A percentile compares a stretch with the other conserved stretches of the same genome.
Evolutionary conservation across 2,797 vertebrate genomes (phyloP).

Genomic region (Crocodylus rhombifer): DNA sequence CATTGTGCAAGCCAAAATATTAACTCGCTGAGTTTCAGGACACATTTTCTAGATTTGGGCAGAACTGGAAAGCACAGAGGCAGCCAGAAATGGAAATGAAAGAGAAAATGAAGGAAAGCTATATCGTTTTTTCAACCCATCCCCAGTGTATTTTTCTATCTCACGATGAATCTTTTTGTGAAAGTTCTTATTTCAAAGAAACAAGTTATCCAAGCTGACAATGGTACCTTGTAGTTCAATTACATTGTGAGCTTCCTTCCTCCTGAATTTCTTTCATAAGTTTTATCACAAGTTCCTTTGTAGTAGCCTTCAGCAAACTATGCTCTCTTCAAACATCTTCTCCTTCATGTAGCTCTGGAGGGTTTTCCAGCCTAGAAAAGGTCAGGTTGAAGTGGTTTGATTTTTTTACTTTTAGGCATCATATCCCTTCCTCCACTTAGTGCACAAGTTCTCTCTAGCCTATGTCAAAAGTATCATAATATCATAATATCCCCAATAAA

Average conservation of each 20-base stretch:
- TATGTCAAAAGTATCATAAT: background rate
- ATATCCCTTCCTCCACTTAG: background rate
- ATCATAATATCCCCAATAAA: too few relatives aligned
- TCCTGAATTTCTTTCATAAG: slow-evolving; percentile 14
- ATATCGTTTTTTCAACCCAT: background rate
- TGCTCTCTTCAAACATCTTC: slow-evolving; percentile 23
- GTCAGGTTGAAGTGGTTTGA: background rate
- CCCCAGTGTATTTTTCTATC: background rate
- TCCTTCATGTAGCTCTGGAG: slow-evolving; percentile 4
- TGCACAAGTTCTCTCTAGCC: background rate
- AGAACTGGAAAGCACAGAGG: background rate
- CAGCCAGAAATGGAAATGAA: background rate
- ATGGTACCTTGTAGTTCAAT: slow-evolving; percentile 13
- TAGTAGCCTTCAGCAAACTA: background rate
- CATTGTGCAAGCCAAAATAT: too few relatives aligned
- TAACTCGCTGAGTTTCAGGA: background rate
- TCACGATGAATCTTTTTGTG: background rate
- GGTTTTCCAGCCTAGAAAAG: slow-evolving; percentile 9
- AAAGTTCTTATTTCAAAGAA: slow-evolving; percentile 17
- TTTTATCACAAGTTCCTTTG: slow-evolving; percentile 28
- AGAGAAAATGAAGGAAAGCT: background rate
- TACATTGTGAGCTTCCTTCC: slow-evolving; percentile 9
- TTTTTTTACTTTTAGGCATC: background rate
- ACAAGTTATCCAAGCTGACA: slow-evolving; percentile 1
- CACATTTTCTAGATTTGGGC: background rate